These are phyloP conservation scores for Dugesia japonica DNA, from an alignment of 2,888 invertebrate genomes.

Conservation along the genomic window DNA sequence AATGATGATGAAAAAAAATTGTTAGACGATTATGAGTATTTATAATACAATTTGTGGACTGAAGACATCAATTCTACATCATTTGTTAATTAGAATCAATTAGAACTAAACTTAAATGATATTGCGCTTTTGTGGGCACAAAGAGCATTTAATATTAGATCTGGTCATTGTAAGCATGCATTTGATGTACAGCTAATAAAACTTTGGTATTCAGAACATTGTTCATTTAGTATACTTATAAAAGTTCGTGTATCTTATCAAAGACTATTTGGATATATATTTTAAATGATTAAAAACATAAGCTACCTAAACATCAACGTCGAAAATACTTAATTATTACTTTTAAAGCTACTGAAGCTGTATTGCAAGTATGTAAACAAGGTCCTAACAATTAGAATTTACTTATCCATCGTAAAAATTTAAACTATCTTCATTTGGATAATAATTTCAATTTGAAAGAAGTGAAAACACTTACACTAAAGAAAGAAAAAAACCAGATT, in stretches of 20 bases:
- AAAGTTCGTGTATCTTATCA: constrained; percentile 98
- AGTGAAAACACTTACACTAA: constrained; percentile 94
- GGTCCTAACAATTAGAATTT: constrained; percentile 99
- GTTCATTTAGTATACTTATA: constrained; percentile 60
- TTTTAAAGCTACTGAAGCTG: constrained; percentile 80
- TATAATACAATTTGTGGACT: too few relatives aligned
- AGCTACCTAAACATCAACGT: constrained; percentile 93
- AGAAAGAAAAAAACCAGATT: constrained; percentile 82
- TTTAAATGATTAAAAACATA: constrained; percentile 84
- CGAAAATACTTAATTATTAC: constrained; percentile 93
- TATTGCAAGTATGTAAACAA: constrained; percentile 63
- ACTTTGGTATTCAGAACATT: constrained; percentile 60
- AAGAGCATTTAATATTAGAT: constrained; percentile 85
- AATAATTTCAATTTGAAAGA: constrained; percentile 99
- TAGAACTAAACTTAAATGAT: too few relatives aligned
- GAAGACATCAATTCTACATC: too few relatives aligned
- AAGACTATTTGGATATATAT: constrained; percentile 95
- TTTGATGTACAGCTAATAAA: constrained; percentile 93
- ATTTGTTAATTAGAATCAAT: too few relatives aligned
- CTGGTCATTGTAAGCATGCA: constrained; percentile 74
- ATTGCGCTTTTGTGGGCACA: constrained; percentile 92
- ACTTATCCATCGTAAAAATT: constrained; percentile 91
- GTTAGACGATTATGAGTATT: too few relatives aligned
- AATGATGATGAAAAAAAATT: too few relatives aligned
- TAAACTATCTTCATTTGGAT: constrained; percentile 96